A percentile compares a stretch with the other conserved stretches of the same genome.
These are phyloP conservation scores for Platynereis dumerilii DNA, from an alignment of 2,888 invertebrate species.

Conservation along the genomic window DNA sequence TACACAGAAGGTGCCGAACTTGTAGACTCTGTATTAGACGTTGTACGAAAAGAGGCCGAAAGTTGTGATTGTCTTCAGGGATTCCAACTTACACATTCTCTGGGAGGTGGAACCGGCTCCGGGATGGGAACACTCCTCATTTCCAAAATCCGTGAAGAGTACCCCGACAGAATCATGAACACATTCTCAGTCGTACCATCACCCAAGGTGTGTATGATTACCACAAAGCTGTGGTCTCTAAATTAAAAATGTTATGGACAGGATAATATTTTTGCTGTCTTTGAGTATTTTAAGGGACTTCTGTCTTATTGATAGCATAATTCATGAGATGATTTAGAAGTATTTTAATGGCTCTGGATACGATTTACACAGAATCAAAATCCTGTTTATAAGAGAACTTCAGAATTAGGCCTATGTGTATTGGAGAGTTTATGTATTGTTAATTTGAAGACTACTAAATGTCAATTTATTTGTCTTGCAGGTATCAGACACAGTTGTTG, in stretches of 20 bases:
- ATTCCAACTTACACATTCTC: conserved; percentile 67
- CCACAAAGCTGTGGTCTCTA: too few relatives aligned
- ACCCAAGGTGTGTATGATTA: conserved; percentile 69
- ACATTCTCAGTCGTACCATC: conserved; percentile 92
- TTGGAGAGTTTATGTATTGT: too few relatives aligned
- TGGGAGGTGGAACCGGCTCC: conserved; percentile 86
- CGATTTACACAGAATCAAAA: too few relatives aligned
- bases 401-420: too few relatives aligned
- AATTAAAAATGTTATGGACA: too few relatives aligned
- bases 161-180: conserved; percentile 98
- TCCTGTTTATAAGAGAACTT: too few relatives aligned
- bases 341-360: too few relatives aligned
- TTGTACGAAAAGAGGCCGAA: conserved; percentile 81
- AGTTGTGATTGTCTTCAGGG: conserved; percentile 65
- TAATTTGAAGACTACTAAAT: background rate
- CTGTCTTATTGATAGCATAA: background rate
- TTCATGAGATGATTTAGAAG: too few relatives aligned
- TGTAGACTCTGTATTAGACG: conserved; percentile 59
- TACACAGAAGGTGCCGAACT: conserved; percentile 68
- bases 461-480: conserved; percentile 31
- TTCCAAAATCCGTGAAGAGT: conserved; percentile 96
- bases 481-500: conserved; percentile 74
- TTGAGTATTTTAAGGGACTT: background rate
- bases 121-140: conserved; percentile 90
- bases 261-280: background rate